Percentiles rank a stretch among this genome's conserved stretches.
These are phyloP conservation scores for Zosterops lateralis DNA, from an alignment of 2,113 vertebrate genomes.

Conservation along the genomic window DNA sequence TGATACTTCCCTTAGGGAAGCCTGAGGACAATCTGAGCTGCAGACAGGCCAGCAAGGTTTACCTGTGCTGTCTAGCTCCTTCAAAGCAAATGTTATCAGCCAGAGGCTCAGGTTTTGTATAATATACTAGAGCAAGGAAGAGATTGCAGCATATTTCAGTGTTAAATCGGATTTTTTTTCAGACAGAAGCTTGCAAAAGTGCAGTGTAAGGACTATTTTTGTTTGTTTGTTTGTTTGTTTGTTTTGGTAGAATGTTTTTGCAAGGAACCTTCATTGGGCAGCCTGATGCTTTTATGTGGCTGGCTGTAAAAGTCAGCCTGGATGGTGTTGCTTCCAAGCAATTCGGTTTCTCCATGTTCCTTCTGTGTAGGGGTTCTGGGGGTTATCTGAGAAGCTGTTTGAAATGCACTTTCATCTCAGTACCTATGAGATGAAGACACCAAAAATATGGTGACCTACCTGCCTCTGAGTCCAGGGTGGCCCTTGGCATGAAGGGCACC, in stretches of 20 bases:
- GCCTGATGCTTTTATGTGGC: background rate
- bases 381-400: background rate
- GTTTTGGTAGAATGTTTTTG: background rate
- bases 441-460: background rate
- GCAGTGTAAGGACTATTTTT: background rate
- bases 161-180: background rate
- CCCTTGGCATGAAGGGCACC: background rate
- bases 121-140: background rate
- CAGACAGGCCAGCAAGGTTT: background rate
- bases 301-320: background rate
- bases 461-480: background rate
- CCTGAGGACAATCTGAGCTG: background rate
- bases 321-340: background rate
- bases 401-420: background rate
- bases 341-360: background rate
- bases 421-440: background rate
- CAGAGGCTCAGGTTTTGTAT: background rate
- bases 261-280: background rate
- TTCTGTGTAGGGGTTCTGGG: background rate
- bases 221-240: background rate
- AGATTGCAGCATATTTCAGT: background rate
- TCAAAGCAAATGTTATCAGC: background rate
- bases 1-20: background rate
- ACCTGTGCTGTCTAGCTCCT: fast-evolving
- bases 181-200: background rate